phyloP scores from a whole-genome alignment of 2,797 vertebrate genomes.

The Liparis tanakae region DNA sequence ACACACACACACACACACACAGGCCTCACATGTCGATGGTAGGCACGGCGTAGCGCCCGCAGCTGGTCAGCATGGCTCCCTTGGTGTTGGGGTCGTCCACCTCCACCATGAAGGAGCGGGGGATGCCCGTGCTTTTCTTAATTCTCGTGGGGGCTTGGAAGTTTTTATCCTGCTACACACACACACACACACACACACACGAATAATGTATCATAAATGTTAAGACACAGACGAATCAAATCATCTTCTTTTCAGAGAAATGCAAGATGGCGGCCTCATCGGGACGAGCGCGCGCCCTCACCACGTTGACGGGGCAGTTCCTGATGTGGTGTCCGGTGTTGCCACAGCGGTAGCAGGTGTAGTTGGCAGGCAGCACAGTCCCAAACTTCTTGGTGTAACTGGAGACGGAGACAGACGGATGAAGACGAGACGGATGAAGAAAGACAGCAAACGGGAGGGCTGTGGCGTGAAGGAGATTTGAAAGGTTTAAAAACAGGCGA shows the following conservation, averaged over 20 bases:
- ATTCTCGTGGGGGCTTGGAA: constrained; percentile 90
- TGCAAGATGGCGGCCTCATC: background rate
- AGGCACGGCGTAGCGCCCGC: constrained; percentile 94
- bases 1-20: background rate
- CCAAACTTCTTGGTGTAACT: constrained; percentile 94
- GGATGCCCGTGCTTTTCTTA: constrained; percentile 98
- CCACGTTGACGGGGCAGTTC: constrained; percentile 93
- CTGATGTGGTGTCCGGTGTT: constrained; percentile 96
- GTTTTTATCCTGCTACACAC: constrained; percentile 89
- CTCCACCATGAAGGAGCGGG: constrained; percentile 96
- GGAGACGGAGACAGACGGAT: background rate
- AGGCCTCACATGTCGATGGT: constrained; percentile 94
- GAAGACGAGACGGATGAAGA: background rate
- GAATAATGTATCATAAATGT: background rate
- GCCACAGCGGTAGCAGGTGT: constrained; percentile 95
- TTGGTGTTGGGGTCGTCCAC: constrained; percentile 96
- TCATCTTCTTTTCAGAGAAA: background rate
- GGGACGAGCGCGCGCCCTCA: constrained; percentile 71
- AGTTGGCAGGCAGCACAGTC: constrained; percentile 89
- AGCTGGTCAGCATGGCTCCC: constrained; percentile 97
- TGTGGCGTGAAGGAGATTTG: background rate
- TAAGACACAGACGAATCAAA: background rate
- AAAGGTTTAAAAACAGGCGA: constrained; percentile 40
- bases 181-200: constrained; percentile 28
- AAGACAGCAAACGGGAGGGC: background rate